Evolutionary conservation across 1,140 invertebrate genomes (phyloP), one percentile per base, ranked within the genome.

Genomic region (Harpegnathos saltator): DNA sequence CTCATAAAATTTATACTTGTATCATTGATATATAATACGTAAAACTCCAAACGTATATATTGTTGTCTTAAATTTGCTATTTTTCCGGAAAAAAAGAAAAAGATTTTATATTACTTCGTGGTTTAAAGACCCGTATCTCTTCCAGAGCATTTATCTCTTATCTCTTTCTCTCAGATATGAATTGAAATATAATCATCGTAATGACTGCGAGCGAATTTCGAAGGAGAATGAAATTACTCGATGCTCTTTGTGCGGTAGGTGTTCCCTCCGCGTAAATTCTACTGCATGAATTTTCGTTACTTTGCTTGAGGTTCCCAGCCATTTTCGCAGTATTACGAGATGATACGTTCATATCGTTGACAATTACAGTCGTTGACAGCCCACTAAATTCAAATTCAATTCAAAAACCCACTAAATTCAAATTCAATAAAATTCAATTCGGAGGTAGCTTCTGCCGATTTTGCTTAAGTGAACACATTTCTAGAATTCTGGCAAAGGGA

Each of bases 381-480:
- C 11, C 15, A 22, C 48, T 33, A 44, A 66, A 48, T 1, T n/a
- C n/a, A n/a, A n/a, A n/a, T n/a, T n/a, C n/a, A n/a, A n/a, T n/a
- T n/a, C n/a, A n/a, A n/a, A n/a, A n/a, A n/a, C n/a, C n/a, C n/a
- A n/a, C n/a, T n/a, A n/a, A n/a, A n/a, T n/a, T n/a, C n/a, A n/a
- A n/a, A n/a, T n/a, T n/a, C n/a, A n/a, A n/a, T n/a, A n/a, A n/a
- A n/a, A n/a, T n/a, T 38, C 17, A 65, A 12, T 56, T 77, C 15
- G 26, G 15, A 38, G 44, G 66, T 54, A 19, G 19, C 54, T 77
- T 22, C 29, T 29, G 15, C n/a, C 17, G 11, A 77, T 77, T 52
- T 7, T 66, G n/a, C 11, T 26, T 33, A 54, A 29, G 22, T 33
- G 24, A 9, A 75, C n/a, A 50, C 50, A 62, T 15, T 17, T 56